Evolutionary conservation across 2,888 invertebrate genomes (phyloP), one percentile per base, ranked within the genome.

Genomic region (Halictus quadricinctus): DNA sequence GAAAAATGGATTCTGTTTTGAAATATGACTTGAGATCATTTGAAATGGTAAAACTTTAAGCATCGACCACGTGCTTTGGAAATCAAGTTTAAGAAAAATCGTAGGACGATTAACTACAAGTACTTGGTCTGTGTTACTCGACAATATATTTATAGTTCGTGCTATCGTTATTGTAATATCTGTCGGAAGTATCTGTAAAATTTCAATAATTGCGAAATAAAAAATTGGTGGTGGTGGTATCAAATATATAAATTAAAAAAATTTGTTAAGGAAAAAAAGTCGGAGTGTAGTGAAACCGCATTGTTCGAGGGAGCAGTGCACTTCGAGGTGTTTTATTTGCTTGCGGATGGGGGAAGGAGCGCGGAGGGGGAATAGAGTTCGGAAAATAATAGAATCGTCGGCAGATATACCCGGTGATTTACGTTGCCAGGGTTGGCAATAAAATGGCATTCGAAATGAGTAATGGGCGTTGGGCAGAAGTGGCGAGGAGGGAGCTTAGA

Each of bases 341-440:
- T 36, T 18, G 18, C n/a, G 29, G 8, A 50, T 3, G 18, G n/a
- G 41, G 41, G 10, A 21, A 2, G 50, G 73, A 60, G 21, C 29
- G 8, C 8, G 29, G 8, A 50, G 7, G 18, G n/a, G 41, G 41
- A 15, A 64, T 43, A 21, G 64, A 76, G 46, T 64, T 54, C 64
- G 64, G 58, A n/a, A 73, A 69, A 54, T 69, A 54, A 69, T 69
- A 70, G 76, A 77, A 54, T 70, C 48, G 48, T 36, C 66, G n/a
- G 41, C 41, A 54, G 76, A 54, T 69, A 69, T 69, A 50, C 69
- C 21, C 43, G 15, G 69, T 77, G 76, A 77, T 77, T 54, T 69
- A 54, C 69, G 76, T 77, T 25, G 41, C 76, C 76, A 70, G 54
- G 50, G 76, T 72, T 78, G 77, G 77, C 54, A 72, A 78, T 54